Evolutionary conservation across 2,797 vertebrate genomes (phyloP).

Genomic region (Aldrovandia affinis): DNA sequence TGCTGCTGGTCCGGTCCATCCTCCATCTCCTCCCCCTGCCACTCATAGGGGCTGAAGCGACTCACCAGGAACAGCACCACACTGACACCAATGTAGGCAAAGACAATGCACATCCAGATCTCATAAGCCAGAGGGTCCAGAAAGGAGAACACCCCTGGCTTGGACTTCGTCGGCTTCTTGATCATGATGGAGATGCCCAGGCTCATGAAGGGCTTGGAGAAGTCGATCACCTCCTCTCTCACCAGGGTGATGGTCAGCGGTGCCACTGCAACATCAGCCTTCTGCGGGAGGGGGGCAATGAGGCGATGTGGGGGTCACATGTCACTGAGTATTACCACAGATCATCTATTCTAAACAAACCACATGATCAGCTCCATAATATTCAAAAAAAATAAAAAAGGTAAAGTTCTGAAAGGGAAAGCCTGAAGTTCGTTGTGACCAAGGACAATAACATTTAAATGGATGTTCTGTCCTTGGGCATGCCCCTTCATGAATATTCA

Average conservation of each 20-base stretch:
- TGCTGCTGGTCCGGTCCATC: constrained; percentile 77
- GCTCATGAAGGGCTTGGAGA: constrained; percentile 97
- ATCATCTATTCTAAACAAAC: not conserved
- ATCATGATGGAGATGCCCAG: constrained; percentile 98
- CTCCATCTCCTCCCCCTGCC: constrained; percentile 77
- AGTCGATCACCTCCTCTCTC: constrained; percentile 96
- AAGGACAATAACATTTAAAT: too few species aligned
- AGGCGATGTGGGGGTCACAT: not conserved
- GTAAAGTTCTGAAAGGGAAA: not conserved
- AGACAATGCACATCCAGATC: constrained; percentile 99
- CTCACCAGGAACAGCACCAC: constrained; percentile 93
- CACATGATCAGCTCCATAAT: not conserved
- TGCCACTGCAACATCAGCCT: constrained; percentile 92
- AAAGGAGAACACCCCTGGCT: constrained; percentile 95
- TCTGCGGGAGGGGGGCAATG: constrained; percentile 66
- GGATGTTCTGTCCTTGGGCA: not conserved
- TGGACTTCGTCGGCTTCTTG: constrained; percentile 97
- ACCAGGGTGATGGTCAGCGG: constrained; percentile 96
- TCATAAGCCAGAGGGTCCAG: constrained; percentile 95
- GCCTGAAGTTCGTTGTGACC: not conserved
- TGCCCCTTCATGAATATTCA: not conserved
- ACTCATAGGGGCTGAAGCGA: constrained; percentile 80
- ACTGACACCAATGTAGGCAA: constrained; percentile 96
- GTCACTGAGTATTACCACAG: not conserved
- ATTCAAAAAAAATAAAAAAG: too few species aligned